Conservation (phyloP, 2,888 invertebrate species). For the Cheilosia urbana region DNA sequence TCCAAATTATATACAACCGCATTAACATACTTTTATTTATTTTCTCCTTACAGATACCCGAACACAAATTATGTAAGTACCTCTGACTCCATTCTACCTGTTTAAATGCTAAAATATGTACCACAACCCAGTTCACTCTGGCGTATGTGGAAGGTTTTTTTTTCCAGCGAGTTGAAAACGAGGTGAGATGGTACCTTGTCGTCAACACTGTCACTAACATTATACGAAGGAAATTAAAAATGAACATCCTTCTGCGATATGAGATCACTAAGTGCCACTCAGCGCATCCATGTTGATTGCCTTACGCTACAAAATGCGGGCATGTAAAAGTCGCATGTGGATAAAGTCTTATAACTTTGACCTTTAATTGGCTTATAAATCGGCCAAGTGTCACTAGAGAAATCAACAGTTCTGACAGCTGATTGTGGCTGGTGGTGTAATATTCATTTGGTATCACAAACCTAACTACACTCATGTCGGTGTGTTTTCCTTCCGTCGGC, state of each 20-base stretch:
- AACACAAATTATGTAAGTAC: slow-evolving; percentile 49
- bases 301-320: background rate
- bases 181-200: slow-evolving; percentile 8
- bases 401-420: slow-evolving; percentile 30
- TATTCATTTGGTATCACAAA: slow-evolving; percentile 31
- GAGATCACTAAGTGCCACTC: slow-evolving; percentile 48
- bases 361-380: slow-evolving; percentile 54
- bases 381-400: slow-evolving; percentile 53
- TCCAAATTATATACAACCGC: background rate
- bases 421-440: slow-evolving; percentile 29
- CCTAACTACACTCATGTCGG: slow-evolving; percentile 25
- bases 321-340: background rate
- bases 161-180: background rate
- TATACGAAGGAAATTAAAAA: background rate
- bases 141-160: slow-evolving; percentile 32
- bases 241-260: slow-evolving; percentile 22
- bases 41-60: slow-evolving; percentile 53
- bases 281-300: slow-evolving; percentile 24
- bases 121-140: slow-evolving; percentile 3
- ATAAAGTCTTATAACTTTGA: slow-evolving; percentile 46
- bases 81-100: background rate
- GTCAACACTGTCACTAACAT: slow-evolving; percentile 8
- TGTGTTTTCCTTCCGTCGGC: slow-evolving; percentile 12
- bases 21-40: slow-evolving; percentile 9
- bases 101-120: slow-evolving; percentile 13